Base-by-base conservation (phyloP, 2,797 vertebrate species). In the Philypnodon macrostomus region DNA sequence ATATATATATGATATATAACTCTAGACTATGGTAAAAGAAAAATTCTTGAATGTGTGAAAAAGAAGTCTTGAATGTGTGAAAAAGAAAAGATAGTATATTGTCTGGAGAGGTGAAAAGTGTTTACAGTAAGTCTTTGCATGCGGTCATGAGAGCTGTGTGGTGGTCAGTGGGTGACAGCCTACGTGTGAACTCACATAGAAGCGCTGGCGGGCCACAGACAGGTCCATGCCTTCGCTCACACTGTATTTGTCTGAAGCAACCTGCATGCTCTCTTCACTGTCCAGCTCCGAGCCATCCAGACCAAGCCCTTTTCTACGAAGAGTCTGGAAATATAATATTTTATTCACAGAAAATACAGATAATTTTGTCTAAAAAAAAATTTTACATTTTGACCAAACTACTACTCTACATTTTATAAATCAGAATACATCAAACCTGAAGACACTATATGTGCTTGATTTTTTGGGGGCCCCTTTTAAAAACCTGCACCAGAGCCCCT, bases 291-390 rank as follows among this genome's bases (percentile, higher is more conserved):
- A 72, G 54, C 80, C 67, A 0, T 95, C 93, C 4, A 94, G 71
- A 1, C 92, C 93, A 34, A 95, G 51, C 4, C 95, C 94, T 67
- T 95, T 97, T 74, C 93, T 91, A 50, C 93, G 93, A 76, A 98
- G 85, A 0, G 94, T 96, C 95, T 98, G 73, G 9, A 31, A 12
- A 44, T 5, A 17, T 2, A 31, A 30, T 6, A 30, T 11, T 30
- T 10, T 29, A 3, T 23, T 3, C 21, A 23, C 21, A 3, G 21
- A 23, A 26, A 7, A 39, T n/a, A n/a, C n/a, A n/a, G n/a, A n/a
- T n/a, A n/a, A n/a, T n/a, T n/a, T n/a, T n/a, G n/a, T n/a, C n/a
- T n/a, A n/a, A n/a, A n/a, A n/a, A n/a, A n/a, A n/a, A n/a, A n/a
- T n/a, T n/a, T n/a, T n/a, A n/a, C n/a, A n/a, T n/a, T n/a, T n/a